Conservation (phyloP, 1,140 invertebrate species). For the Drosophila repletoides region DNA sequence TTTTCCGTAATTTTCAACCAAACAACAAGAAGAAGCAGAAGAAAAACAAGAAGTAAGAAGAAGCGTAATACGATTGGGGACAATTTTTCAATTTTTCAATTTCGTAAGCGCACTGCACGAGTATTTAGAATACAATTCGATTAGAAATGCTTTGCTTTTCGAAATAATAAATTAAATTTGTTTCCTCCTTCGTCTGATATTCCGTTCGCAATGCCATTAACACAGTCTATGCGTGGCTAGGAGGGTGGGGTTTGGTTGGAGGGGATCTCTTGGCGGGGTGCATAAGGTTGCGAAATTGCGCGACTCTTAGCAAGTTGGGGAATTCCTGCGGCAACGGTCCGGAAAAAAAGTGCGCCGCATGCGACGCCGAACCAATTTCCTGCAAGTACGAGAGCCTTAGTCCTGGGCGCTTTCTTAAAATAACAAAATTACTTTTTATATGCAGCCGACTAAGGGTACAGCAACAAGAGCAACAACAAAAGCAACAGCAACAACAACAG, state of each 20-base stretch:
- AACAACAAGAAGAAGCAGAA: neutral
- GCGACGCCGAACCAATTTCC: conserved; percentile 73
- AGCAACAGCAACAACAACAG: conserved; percentile 25
- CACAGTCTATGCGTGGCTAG: conserved; percentile 40
- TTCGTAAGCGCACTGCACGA: conserved; percentile 52
- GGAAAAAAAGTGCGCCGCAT: conserved; percentile 62
- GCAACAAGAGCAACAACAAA: neutral
- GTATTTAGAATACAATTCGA: conserved; percentile 79
- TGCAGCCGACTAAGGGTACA: conserved; percentile 48
- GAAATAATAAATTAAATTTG: conserved; percentile 80
- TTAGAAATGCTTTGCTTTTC: conserved; percentile 80
- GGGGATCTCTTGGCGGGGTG: conserved; percentile 48
- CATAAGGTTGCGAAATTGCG: conserved; percentile 77
- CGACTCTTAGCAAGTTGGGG: conserved; percentile 50
- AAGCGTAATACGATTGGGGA: conserved; percentile 50
- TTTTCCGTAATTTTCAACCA: too few relatives aligned
- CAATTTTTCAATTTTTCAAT: conserved; percentile 72
- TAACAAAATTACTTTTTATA: conserved; percentile 81
- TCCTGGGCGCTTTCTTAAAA: conserved; percentile 72
- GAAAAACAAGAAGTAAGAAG: neutral
- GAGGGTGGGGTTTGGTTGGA: neutral
- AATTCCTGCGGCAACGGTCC: conserved; percentile 70
- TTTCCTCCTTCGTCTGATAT: conserved; percentile 20
- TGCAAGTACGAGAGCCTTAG: conserved; percentile 45
- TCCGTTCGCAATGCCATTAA: conserved; percentile 71